phyloP scores from a whole-genome alignment of 2,888 invertebrate species.

The Ectemnius lituratus region DNA sequence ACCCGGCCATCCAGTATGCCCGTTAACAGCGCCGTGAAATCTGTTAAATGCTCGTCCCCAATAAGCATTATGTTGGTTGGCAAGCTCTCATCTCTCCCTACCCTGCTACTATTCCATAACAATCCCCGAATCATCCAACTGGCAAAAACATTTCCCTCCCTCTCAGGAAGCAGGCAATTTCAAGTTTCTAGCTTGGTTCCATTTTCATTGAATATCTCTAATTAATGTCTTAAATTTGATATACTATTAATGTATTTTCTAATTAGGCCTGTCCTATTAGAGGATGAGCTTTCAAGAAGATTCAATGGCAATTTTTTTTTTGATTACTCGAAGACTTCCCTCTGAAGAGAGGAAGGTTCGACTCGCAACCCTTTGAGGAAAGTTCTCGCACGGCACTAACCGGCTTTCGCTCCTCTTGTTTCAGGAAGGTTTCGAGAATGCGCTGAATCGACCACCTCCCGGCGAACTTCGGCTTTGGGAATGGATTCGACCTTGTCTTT shows the following conservation, averaged over 20 bases:
- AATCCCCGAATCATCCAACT: too few species aligned
- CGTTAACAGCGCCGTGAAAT: constrained; percentile 43
- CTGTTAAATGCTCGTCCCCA: constrained; percentile 37
- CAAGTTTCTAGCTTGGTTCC: too few species aligned
- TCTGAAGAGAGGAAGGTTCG: too few species aligned
- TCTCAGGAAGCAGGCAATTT: too few species aligned
- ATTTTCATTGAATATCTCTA: too few species aligned
- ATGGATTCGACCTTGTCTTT: constrained; percentile 74
- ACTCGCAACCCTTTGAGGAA: not conserved
- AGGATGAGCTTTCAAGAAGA: too few species aligned
- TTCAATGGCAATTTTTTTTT: too few species aligned
- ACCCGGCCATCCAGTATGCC: not conserved
- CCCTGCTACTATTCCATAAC: not conserved
- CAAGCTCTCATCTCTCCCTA: constrained; percentile 16
- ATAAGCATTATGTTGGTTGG: constrained; percentile 33
- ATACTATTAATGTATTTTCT: too few species aligned
- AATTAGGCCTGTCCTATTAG: too few species aligned
- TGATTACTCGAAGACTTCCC: too few species aligned
- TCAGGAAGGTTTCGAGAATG: constrained; percentile 72
- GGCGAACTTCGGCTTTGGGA: constrained; percentile 66
- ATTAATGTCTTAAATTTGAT: too few species aligned
- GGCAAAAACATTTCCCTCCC: too few species aligned
- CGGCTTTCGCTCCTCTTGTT: constrained; percentile 49
- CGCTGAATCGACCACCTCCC: constrained; percentile 67
- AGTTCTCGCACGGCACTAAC: constrained; percentile 29